phyloP scores from a whole-genome alignment of 2,888 invertebrate species.

The Oligia strigilis region DNA sequence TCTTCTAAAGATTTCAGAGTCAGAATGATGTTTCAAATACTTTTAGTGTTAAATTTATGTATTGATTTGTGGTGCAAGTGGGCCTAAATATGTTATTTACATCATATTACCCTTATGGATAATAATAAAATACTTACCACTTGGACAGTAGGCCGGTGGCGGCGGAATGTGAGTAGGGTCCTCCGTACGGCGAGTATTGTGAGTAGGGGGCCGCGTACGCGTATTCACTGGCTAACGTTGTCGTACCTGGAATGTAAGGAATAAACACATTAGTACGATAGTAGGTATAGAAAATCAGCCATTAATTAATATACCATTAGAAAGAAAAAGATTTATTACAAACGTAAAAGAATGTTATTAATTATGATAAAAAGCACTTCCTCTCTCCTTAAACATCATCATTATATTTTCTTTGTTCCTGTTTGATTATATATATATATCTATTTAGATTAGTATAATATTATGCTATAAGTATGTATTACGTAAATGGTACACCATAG shows the following conservation, averaged over 20 bases:
- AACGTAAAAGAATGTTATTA: background rate
- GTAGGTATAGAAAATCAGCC: background rate
- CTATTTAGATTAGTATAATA: no score
- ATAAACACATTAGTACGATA: background rate
- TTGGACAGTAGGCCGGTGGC: constrained; percentile 91
- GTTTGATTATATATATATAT: no score
- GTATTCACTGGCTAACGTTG: constrained; percentile 91
- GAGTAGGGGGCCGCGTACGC: constrained; percentile 92
- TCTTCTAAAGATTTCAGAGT: background rate
- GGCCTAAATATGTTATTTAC: no score
- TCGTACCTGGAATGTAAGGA: constrained; percentile 80
- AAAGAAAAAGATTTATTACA: no score
- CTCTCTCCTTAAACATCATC: no score
- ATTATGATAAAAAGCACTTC: no score
- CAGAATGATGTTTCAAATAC: background rate
- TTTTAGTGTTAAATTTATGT: background rate
- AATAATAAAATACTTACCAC: constrained; percentile 84
- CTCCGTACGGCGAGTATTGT: constrained; percentile 88
- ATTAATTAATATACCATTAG: background rate
- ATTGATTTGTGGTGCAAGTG: background rate
- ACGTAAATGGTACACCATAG: no score
- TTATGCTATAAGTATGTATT: no score
- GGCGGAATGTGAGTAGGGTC: constrained; percentile 88
- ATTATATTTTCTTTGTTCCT: no score
- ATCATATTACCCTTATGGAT: no score